Conservation (phyloP, 2,888 invertebrate genomes). For the Atethmia centrago region DNA sequence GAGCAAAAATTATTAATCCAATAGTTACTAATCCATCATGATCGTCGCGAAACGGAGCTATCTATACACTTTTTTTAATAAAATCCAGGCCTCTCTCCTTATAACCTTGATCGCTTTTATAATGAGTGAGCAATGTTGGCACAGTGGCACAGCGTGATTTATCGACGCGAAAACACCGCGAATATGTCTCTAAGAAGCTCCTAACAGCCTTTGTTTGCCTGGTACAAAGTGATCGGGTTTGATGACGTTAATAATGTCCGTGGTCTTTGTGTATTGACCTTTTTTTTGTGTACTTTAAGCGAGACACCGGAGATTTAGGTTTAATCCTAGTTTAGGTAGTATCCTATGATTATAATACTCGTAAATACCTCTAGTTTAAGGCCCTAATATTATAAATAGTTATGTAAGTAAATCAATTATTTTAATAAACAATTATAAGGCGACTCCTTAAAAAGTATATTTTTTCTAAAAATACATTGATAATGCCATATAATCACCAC, state of each 20-base stretch:
- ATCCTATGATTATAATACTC: no score
- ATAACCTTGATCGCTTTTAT: slow-evolving; percentile 45
- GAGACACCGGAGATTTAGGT: no score
- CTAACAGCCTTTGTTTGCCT: slow-evolving; percentile 46
- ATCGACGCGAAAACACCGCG: slow-evolving; percentile 43
- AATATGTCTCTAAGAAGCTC: slow-evolving; percentile 36
- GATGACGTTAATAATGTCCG: not conserved
- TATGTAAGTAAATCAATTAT: no score
- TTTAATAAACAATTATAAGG: no score
- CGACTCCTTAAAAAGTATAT: not conserved
- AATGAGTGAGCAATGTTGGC: slow-evolving; percentile 58
- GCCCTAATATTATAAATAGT: no score
- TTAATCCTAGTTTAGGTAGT: no score
- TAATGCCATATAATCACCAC: no score
- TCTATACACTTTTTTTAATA: slow-evolving; percentile 25
- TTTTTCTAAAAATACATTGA: not conserved
- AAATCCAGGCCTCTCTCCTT: slow-evolving; percentile 26
- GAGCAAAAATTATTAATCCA: slow-evolving; percentile 18
- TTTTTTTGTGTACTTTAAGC: no score
- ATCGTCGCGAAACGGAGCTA: slow-evolving; percentile 7
- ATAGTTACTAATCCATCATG: slow-evolving; percentile 31
- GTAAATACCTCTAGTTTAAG: no score
- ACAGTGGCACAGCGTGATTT: slow-evolving; percentile 55
- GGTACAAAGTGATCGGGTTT: slow-evolving; percentile 34
- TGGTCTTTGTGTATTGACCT: not conserved